Evolutionary conservation across 2,888 invertebrate species (phyloP), one percentile per base, ranked within the genome.

Genomic region (Macrophya alboannulata): DNA sequence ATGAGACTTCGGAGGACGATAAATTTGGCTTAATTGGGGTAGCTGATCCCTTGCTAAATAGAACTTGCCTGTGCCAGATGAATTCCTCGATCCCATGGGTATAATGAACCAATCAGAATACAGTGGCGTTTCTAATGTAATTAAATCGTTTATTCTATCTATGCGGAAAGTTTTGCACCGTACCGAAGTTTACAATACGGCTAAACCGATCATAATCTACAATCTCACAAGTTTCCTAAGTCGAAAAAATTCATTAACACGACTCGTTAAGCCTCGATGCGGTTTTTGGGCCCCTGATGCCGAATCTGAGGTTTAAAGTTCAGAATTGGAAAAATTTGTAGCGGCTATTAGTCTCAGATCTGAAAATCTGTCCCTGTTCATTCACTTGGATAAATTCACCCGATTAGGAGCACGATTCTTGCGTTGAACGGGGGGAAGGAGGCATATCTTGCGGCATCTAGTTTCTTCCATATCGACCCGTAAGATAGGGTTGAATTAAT

Each of bases 11-110:
- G 59, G 62, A 59, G 81, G 45, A 65, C 85, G 74, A 85, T 85
- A 85, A 85, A 85, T 85, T 79, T 45, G 0, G 76, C 85, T 79
- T 85, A 85, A 85, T 85, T 85, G 79, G 85, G 85, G 74, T 59
- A 81, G 81, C 62, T 81, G 59, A 81, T 81, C 62, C 81, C 81
- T 81, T 31, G 81, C 81, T 81, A 81, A 81, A 81, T 81, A 81
- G 81, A 81, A 81, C 81, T 62, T 81, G 25, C 43, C 43, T 59
- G 25, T 43, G 62, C 62, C 62, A 62, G 81, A 81, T 81, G 62
- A 81, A 81, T 62, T 81, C 40, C 81, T 81, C 62, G 51, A 62
- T 81, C 81, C 81, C 81, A 43, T 0, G 62, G 40, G 81, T 62
- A 81, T 62, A 81, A 81, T 81, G 59, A 81, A 81, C 81, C 62